Evolutionary conservation across 2,888 invertebrate genomes (phyloP).

Genomic region (Caenorhabditis zanzibari): DNA sequence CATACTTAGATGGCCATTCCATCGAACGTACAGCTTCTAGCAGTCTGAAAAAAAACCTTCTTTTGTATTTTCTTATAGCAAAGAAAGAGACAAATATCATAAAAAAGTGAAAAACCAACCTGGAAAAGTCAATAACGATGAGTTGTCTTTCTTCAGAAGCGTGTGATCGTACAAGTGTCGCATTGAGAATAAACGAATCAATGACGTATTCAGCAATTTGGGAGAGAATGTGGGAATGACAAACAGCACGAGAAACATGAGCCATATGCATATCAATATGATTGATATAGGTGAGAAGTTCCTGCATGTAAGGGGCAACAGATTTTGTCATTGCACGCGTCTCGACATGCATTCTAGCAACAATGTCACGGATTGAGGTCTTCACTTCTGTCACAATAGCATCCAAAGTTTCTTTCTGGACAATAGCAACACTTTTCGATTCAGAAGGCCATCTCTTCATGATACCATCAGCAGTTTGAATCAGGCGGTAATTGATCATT

Average conservation of each 20-base stretch:
- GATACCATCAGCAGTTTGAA: conserved; percentile 70
- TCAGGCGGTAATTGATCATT: conserved; percentile 72
- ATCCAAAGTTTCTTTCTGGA: conserved; percentile 65
- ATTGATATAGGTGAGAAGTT: conserved; percentile 69
- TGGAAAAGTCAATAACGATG: conserved; percentile 66
- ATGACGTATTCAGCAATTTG: conserved; percentile 93
- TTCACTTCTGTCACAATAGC: conserved; percentile 59
- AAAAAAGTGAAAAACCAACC: conserved; percentile 5
- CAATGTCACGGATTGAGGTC: conserved; percentile 64
- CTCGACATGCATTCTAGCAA: conserved; percentile 73
- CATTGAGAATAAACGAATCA: conserved; percentile 91
- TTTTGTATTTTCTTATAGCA: too few species aligned
- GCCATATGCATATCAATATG: conserved; percentile 72
- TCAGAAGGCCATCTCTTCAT: conserved; percentile 69
- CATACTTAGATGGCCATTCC: conserved; percentile 67
- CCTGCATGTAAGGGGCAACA: conserved; percentile 73
- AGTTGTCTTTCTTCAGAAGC: conserved; percentile 53
- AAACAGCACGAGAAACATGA: conserved; percentile 70
- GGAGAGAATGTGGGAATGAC: conserved; percentile 69
- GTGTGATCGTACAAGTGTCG: conserved; percentile 90
- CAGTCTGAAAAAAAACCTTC: conserved; percentile 42
- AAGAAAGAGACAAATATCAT: too few species aligned
- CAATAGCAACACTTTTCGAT: conserved; percentile 52
- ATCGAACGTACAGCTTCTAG: conserved; percentile 61
- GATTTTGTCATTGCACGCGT: conserved; percentile 65